Conservation (phyloP, 2,888 invertebrate genomes). For the Stegophylla sp. region DNA sequence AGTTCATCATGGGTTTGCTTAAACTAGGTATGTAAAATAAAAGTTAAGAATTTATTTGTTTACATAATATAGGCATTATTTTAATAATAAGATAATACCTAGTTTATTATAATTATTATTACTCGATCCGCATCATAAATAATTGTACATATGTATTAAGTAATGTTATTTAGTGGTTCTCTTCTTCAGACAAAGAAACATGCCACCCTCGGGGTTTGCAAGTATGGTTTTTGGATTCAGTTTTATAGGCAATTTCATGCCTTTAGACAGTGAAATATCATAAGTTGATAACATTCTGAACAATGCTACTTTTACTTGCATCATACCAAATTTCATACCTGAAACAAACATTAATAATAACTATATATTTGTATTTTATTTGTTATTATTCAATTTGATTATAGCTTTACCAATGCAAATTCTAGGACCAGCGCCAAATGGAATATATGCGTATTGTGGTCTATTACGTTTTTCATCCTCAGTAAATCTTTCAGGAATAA, state of each 20-base stretch:
- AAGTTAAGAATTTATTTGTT: neutral
- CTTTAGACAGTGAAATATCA: constrained; percentile 27
- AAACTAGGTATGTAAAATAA: constrained; percentile 74
- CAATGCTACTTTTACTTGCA: constrained; percentile 50
- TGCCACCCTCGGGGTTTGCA: constrained; percentile 49
- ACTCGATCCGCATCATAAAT: neutral
- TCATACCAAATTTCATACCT: constrained; percentile 48
- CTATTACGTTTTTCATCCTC: constrained; percentile 53
- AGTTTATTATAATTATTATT: neutral
- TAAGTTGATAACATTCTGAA: constrained; percentile 34
- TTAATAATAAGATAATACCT: too few species aligned
- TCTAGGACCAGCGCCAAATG: constrained; percentile 59
- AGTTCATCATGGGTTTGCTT: constrained; percentile 80
- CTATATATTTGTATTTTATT: neutral
- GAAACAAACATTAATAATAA: constrained; percentile 1
- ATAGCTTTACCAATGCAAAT: constrained; percentile 56
- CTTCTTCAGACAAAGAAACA: constrained; percentile 33
- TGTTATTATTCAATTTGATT: neutral
- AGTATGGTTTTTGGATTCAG: constrained; percentile 47
- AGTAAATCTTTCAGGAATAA: constrained; percentile 59
- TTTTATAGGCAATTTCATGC: constrained; percentile 44
- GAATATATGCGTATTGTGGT: constrained; percentile 53
- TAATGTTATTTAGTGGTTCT: neutral
- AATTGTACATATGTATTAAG: too few species aligned
- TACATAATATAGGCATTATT: too few species aligned